Percentiles rank a stretch among this genome's conserved stretches.
These are phyloP conservation scores for Pandion haliaetus DNA, from an alignment of 2,113 vertebrate species.

Conservation along the genomic window DNA sequence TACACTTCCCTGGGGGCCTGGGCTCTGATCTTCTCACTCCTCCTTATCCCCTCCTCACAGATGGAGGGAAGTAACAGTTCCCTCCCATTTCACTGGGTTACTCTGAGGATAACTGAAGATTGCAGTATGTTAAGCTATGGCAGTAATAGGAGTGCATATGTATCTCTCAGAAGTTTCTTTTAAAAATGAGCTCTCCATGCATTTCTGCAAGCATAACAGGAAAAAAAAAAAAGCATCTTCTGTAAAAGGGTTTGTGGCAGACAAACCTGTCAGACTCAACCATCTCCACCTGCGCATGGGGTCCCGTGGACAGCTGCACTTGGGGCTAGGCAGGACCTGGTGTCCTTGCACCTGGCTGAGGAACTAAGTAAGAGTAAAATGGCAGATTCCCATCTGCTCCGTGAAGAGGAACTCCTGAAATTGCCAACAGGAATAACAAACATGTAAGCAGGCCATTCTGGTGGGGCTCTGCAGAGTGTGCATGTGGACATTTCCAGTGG, in stretches of 20 bases:
- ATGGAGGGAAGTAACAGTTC: neutral
- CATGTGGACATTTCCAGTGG: neutral
- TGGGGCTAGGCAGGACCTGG: neutral
- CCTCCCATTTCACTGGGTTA: neutral
- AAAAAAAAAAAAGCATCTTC: neutral
- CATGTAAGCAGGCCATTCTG: neutral
- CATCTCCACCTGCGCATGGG: rapidly evolving
- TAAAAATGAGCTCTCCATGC: neutral
- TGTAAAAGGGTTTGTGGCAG: neutral
- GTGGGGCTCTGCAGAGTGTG: neutral
- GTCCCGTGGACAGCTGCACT: neutral
- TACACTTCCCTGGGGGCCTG: neutral
- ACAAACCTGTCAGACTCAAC: neutral
- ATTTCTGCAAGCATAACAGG: neutral
- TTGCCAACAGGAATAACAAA: neutral
- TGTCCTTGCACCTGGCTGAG: neutral
- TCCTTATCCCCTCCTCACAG: neutral
- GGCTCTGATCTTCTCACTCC: neutral
- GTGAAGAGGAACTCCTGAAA: neutral
- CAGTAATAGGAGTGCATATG: neutral
- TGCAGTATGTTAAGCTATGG: neutral
- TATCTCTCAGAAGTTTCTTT: neutral
- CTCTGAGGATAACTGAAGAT: neutral
- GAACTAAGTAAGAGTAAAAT: neutral
- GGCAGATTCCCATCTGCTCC: neutral